These are phyloP conservation scores for Siderastrea siderea DNA, from an alignment of 92 coral and sea anemone genomes.

Conservation along the genomic window DNA sequence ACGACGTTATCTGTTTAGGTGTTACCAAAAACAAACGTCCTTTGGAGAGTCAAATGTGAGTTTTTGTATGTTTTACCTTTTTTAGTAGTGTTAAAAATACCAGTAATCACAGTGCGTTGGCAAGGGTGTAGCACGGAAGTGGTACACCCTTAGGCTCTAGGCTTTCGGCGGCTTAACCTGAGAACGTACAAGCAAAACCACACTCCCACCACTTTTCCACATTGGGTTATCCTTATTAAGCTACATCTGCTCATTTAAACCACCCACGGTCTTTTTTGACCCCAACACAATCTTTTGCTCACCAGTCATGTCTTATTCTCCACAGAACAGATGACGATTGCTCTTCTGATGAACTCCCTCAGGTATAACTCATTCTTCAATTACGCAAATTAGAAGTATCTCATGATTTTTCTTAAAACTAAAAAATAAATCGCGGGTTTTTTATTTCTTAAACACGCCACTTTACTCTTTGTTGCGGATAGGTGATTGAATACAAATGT, in stretches of 20 bases:
- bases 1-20: constrained; percentile 1
- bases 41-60: not conserved
- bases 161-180: not conserved
- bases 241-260: not conserved
- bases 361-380: constrained; percentile 2
- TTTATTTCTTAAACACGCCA: no score
- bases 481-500: no score
- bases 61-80: not conserved
- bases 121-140: not conserved
- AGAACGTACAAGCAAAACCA: not conserved
- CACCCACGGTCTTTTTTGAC: not conserved
- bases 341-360: constrained; percentile 1
- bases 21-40: not conserved
- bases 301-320: not conserved
- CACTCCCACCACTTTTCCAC: no score
- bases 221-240: no score
- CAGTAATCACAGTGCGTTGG: not conserved
- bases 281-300: not conserved
- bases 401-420: not conserved
- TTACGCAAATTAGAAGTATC: not conserved
- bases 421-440: not conserved
- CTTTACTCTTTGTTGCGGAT: no score
- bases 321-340: constrained; percentile 5
- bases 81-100: not conserved
- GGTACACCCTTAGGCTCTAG: not conserved